phyloP scores from a whole-genome alignment of 2,888 invertebrate species.

The Oxycera nigricornis region DNA sequence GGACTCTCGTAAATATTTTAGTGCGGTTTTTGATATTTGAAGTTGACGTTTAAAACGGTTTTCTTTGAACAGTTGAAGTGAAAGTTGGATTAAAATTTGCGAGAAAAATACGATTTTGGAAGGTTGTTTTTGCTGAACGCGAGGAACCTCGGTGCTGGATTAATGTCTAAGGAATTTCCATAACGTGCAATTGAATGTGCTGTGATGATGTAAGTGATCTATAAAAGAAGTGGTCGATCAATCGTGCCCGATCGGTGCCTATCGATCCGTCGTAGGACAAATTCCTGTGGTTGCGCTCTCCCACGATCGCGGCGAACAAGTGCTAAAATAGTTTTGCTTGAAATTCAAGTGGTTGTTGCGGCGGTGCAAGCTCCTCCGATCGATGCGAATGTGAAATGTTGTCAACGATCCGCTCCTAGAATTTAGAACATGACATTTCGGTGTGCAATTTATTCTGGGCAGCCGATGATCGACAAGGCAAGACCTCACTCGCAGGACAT shows the following conservation, averaged over 20 bases:
- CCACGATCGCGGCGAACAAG: not conserved
- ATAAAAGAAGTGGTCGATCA: constrained; percentile 27
- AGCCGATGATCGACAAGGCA: constrained; percentile 31
- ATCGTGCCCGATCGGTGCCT: constrained; percentile 16
- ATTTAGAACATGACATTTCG: constrained; percentile 46
- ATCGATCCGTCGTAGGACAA: constrained; percentile 28
- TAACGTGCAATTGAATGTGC: not conserved
- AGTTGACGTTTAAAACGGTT: no score
- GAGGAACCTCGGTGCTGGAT: no score
- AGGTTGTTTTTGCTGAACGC: no score
- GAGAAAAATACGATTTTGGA: no score
- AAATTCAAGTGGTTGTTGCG: not conserved
- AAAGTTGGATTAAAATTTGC: not conserved
- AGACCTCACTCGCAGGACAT: constrained; percentile 43
- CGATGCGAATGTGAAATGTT: constrained; percentile 25
- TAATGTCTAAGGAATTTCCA: no score
- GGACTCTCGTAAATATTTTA: not conserved
- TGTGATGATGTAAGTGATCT: constrained; percentile 37
- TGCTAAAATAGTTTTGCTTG: not conserved
- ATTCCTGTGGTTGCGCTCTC: constrained; percentile 21
- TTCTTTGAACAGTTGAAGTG: no score
- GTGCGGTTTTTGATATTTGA: not conserved
- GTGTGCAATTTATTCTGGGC: constrained; percentile 43
- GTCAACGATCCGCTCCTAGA: constrained; percentile 42
- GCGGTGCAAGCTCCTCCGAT: not conserved